Conservation (phyloP, 2,797 vertebrate genomes). For the Gallinago solitaria region DNA sequence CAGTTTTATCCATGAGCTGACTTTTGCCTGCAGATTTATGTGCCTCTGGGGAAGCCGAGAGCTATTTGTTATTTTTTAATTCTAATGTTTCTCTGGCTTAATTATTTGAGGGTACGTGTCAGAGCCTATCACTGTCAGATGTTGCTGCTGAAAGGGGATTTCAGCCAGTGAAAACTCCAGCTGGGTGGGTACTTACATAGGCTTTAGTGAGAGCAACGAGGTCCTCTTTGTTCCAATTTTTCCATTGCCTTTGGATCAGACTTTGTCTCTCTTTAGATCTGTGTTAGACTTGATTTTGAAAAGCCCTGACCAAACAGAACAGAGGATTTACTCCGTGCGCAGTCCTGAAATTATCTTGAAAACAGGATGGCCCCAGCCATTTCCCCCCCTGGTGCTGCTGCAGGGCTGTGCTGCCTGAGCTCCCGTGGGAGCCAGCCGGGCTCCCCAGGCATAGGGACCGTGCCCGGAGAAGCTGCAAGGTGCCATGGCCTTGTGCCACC, state of each 20-base stretch:
- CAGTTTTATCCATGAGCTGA: not conserved
- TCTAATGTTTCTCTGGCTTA: not conserved
- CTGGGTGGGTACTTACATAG: not conserved
- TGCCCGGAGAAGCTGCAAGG: not conserved
- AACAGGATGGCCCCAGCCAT: too few species aligned
- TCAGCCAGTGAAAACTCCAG: not conserved
- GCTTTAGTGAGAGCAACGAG: not conserved
- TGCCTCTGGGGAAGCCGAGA: not conserved
- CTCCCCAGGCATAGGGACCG: not conserved
- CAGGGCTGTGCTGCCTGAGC: not conserved
- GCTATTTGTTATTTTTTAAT: not conserved
- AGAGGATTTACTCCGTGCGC: not conserved
- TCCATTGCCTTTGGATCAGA: not conserved
- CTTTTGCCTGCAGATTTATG: not conserved
- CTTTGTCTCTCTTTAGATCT: not conserved
- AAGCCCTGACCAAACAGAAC: not conserved
- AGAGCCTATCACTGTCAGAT: not conserved
- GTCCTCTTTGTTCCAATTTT: not conserved
- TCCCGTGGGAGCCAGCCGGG: fast-evolving
- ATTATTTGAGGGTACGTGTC: not conserved
- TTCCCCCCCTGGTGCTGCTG: not conserved
- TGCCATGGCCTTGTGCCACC: not conserved
- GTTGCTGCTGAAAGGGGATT: not conserved
- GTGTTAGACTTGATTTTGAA: not conserved
- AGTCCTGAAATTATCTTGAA: not conserved